A percentile compares a stretch with the other conserved stretches of the same genome.
phyloP scores from a whole-genome alignment of 2,888 invertebrate species.

The Villa cingulata region DNA sequence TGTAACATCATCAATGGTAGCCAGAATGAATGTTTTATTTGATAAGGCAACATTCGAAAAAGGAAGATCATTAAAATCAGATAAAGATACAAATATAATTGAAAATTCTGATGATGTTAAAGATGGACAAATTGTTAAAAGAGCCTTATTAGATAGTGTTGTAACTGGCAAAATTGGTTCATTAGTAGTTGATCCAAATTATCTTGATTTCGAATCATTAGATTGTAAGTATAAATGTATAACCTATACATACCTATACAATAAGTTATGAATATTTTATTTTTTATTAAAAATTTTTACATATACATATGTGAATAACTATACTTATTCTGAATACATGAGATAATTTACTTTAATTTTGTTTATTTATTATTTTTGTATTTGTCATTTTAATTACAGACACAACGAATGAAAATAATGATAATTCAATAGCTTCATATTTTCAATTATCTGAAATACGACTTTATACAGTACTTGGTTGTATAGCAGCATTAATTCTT shows the following conservation, averaged over 20 bases:
- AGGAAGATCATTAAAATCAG: constrained; percentile 35
- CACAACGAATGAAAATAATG: constrained; percentile 23
- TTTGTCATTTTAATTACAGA: too few relatives aligned
- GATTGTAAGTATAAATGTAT: constrained; percentile 47
- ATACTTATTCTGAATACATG: background rate
- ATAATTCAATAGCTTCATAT: constrained; percentile 38
- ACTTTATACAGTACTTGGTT: constrained; percentile 69
- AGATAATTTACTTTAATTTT: background rate
- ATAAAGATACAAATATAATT: constrained; percentile 18
- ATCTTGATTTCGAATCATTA: constrained; percentile 56
- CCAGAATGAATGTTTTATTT: constrained; percentile 59
- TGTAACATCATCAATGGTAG: constrained; percentile 43
- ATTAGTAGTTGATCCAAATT: constrained; percentile 67
- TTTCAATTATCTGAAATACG: constrained; percentile 58
- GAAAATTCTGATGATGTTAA: constrained; percentile 15
- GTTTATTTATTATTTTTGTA: background rate
- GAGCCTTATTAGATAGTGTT: constrained; percentile 54
- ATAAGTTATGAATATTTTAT: background rate
- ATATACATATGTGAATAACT: background rate
- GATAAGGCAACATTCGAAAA: constrained; percentile 56
- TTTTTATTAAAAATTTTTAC: background rate
- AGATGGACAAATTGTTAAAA: constrained; percentile 36
- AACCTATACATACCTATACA: too few relatives aligned
- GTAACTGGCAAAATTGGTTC: constrained; percentile 62
- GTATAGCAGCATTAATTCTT: constrained; percentile 63